These are phyloP conservation scores for Corythornis cristatus DNA, from an alignment of 2,113 vertebrate species.

Conservation along the genomic window DNA sequence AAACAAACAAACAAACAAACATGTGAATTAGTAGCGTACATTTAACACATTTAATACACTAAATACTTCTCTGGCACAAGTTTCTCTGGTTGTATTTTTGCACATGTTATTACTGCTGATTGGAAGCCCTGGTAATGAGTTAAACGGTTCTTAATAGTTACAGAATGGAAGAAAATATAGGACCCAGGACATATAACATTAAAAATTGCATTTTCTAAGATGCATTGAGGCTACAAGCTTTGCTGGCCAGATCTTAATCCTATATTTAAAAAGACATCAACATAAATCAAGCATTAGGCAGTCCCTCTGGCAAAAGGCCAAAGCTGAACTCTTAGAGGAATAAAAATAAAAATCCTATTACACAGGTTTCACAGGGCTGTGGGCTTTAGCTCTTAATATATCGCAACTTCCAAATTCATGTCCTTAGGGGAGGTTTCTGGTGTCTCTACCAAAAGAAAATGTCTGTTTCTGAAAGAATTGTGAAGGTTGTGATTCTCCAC, in stretches of 20 bases:
- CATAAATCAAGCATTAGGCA: constrained; percentile 4
- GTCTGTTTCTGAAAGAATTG: background rate
- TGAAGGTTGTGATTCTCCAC: background rate
- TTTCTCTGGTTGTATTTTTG: background rate
- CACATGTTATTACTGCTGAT: background rate
- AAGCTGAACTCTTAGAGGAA: constrained; percentile 6
- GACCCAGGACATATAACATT: background rate
- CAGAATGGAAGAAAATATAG: background rate
- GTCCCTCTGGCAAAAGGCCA: constrained; percentile 10
- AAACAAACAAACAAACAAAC: background rate
- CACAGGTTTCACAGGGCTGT: constrained; percentile 13
- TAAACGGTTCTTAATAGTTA: background rate
- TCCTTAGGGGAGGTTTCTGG: background rate
- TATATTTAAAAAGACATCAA: background rate
- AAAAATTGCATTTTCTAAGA: background rate
- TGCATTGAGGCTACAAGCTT: background rate
- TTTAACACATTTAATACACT: background rate
- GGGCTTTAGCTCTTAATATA: constrained; percentile 13
- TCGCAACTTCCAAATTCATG: background rate
- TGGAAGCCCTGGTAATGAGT: background rate
- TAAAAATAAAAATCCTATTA: constrained; percentile 31
- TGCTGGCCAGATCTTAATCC: background rate
- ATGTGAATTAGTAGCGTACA: background rate
- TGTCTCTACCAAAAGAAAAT: background rate
- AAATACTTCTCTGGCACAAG: background rate